A percentile compares a stretch with the other conserved stretches of the same genome.
Conservation (phyloP, 2,113 vertebrate genomes). For the Laterallus jamaicensis region DNA sequence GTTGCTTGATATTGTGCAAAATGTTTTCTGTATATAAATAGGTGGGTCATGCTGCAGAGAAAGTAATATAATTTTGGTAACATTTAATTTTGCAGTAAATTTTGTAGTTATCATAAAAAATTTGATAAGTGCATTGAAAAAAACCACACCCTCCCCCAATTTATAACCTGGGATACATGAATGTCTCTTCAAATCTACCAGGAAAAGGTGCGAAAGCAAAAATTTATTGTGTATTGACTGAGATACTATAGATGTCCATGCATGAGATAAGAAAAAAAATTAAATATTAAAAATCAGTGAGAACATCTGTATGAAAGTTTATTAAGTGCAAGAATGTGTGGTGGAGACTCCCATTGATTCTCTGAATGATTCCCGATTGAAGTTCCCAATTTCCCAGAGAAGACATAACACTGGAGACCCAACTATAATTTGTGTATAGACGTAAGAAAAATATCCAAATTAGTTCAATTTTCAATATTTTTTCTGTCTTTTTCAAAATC, state of each 20-base stretch:
- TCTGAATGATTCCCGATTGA: not conserved
- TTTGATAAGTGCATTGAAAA: not conserved
- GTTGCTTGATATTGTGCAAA: not conserved
- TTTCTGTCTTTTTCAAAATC: not conserved
- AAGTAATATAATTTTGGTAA: not conserved
- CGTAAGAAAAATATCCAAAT: not conserved
- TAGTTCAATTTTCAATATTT: accelerated
- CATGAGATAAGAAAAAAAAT: not conserved
- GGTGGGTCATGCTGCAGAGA: not conserved
- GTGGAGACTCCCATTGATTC: not conserved
- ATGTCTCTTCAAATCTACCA: not conserved
- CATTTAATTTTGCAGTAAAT: not conserved
- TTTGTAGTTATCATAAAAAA: not conserved
- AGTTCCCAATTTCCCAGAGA: not conserved
- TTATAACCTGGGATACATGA: not conserved
- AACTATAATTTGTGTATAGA: not conserved
- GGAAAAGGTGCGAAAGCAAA: accelerated
- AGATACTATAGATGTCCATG: not conserved
- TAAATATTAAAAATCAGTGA: not conserved
- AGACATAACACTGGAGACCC: not conserved
- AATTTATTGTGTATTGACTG: not conserved
- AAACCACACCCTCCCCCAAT: not conserved
- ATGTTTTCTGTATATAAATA: not conserved
- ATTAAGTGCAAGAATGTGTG: not conserved
- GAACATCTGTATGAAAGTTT: not conserved